Conservation (phyloP, 2,113 vertebrate species). For the Gila orcuttii region DNA sequence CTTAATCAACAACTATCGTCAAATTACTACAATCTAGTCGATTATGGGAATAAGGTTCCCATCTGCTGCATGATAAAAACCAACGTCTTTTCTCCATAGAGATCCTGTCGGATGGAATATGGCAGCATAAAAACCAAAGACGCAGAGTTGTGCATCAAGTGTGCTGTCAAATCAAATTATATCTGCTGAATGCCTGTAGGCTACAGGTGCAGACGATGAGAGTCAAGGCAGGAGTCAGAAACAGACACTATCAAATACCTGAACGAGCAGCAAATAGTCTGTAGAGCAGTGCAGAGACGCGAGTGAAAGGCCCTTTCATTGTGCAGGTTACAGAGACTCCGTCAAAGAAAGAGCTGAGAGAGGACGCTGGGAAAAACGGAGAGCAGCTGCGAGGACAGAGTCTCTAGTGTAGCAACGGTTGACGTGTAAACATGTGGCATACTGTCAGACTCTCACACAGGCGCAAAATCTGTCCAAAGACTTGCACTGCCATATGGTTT, state of each 20-base stretch:
- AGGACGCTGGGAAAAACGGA: neutral
- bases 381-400: conserved; percentile 22
- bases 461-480: conserved; percentile 19
- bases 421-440: conserved; percentile 5
- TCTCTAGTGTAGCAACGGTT: conserved; percentile 11
- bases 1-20: conserved; percentile 10
- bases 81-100: neutral
- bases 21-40: neutral
- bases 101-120: neutral
- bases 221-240: neutral
- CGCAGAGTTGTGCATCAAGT: neutral
- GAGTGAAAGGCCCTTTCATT: conserved; percentile 14
- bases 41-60: conserved; percentile 9
- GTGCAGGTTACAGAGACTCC: conserved; percentile 20
- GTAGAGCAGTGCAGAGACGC: neutral
- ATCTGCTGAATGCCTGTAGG: conserved; percentile 9
- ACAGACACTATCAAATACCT: conserved; percentile 29
- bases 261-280: conserved; percentile 36
- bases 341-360: conserved; percentile 17
- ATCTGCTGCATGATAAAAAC: conserved; percentile 7
- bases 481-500: conserved; percentile 21
- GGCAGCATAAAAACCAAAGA: neutral
- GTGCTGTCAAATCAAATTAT: conserved; percentile 29
- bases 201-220: conserved; percentile 11
- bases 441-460: conserved; percentile 2